Conservation (phyloP, 2,113 vertebrate genomes). For the Atlantisia rogersi region DNA sequence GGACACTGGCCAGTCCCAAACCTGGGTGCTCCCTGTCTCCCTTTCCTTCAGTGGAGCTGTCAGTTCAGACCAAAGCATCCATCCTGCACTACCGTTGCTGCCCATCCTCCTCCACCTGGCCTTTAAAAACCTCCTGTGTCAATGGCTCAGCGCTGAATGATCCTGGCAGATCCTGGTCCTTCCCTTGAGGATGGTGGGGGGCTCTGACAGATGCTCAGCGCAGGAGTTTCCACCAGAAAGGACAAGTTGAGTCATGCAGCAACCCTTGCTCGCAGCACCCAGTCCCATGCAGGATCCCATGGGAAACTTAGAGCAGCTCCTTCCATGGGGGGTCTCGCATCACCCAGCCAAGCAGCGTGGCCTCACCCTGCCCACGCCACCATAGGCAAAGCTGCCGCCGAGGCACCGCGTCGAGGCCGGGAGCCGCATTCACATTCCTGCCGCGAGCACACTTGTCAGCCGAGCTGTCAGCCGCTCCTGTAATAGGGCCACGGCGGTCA, state of each 20-base stretch:
- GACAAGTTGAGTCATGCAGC: accelerated
- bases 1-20: accelerated
- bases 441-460: constrained; percentile 56
- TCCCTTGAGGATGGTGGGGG: accelerated
- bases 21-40: accelerated
- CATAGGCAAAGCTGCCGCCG: accelerated
- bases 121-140: background rate
- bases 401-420: background rate
- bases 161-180: accelerated
- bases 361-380: background rate
- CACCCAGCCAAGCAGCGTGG: background rate
- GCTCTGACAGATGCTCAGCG: background rate
- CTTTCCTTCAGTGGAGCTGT: background rate
- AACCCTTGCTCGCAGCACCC: background rate
- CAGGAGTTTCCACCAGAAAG: accelerated
- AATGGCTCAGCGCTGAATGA: accelerated
- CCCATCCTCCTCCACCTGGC: accelerated
- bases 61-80: accelerated
- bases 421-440: constrained; percentile 52
- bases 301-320: background rate
- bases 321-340: accelerated
- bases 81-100: background rate
- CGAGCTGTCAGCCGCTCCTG: constrained; percentile 54
- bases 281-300: accelerated
- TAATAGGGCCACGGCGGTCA: constrained; percentile 59